These are phyloP conservation scores for Muscicapa adusta DNA, from an alignment of 2,113 vertebrate species.

Conservation along the genomic window DNA sequence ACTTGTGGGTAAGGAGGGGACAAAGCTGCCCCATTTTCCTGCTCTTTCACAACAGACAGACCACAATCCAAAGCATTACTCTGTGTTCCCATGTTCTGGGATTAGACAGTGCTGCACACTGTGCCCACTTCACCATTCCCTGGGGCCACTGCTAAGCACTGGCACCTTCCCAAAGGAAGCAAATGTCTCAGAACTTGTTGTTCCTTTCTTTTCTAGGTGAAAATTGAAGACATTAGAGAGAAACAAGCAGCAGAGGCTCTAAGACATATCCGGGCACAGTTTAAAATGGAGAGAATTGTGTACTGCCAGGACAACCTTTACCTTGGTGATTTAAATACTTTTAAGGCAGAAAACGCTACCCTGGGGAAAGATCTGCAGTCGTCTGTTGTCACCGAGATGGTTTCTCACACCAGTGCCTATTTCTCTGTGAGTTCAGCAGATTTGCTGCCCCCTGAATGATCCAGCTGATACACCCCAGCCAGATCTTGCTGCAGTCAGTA, in stretches of 20 bases:
- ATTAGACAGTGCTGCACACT: neutral
- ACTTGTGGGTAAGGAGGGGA: fast-evolving
- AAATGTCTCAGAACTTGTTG: neutral
- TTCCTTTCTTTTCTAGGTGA: constrained; percentile 60
- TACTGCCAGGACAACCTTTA: constrained; percentile 85
- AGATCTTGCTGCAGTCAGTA: neutral
- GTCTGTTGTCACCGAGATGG: neutral
- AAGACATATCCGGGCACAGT: constrained; percentile 73
- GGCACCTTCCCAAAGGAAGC: neutral
- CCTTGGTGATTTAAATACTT: neutral
- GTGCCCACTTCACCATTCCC: neutral
- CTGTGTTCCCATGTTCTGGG: neutral
- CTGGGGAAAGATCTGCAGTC: neutral
- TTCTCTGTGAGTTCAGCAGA: constrained; percentile 33
- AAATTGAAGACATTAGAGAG: constrained; percentile 74
- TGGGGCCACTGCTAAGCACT: neutral
- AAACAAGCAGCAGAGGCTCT: constrained; percentile 68
- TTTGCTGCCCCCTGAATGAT: neutral
- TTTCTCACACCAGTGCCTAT: constrained; percentile 47
- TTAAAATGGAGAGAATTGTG: constrained; percentile 84
- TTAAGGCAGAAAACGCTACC: neutral
- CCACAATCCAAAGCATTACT: neutral
- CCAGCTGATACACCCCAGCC: fast-evolving
- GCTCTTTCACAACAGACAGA: neutral
- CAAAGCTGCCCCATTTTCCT: neutral